Evolutionary conservation across 2,888 invertebrate species (phyloP), one percentile per base, ranked within the genome.

Genomic region (Mesorhabditis spiculigera): DNA sequence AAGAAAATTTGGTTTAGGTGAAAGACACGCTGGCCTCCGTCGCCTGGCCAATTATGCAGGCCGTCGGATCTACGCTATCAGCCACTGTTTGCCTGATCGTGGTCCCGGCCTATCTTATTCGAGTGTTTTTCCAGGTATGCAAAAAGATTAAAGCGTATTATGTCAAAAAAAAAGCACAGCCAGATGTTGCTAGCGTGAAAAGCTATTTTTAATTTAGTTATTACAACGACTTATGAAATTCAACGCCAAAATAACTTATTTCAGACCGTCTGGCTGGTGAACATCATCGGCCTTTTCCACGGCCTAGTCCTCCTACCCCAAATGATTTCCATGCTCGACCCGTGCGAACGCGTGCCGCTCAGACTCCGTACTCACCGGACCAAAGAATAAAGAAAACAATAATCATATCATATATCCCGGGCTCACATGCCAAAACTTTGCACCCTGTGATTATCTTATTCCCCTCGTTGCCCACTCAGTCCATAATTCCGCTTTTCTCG

Each of bases 41-140:
- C 28, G 85, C 78, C 16, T 85, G 82, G 78, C 85, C 85, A 13
- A 74, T 85, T 42, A 75, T 81, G n/a, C 85, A 85, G 73, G 84
- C 85, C 4, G 83, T 81, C 4, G 62, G 74, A 4, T 86, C 85
- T 5, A 86, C 85, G 5, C 71, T 85, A 6, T 77, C 79, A 65
- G 83, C 82, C 43, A 76, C 84, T 45, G 73, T 77, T 4, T 69
- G 76, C 10, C 76, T 80, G 2, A 75, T 80, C 8, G 73, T 82
- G 6, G 81, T 85, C 4, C 85, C 85, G 42, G 85, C 85, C 13
- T 85, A 85, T 66, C 75, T 85, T n/a, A 81, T 85, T 16, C 76
- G 85, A 64, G 85, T 85, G 8, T 85, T 85, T 75, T 85, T 85
- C 73, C 85, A 85, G 80, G 79, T 76, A 45, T 61, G 71, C 41